Conservation (phyloP, 2,797 vertebrate genomes). For the Cuculus canorus region DNA sequence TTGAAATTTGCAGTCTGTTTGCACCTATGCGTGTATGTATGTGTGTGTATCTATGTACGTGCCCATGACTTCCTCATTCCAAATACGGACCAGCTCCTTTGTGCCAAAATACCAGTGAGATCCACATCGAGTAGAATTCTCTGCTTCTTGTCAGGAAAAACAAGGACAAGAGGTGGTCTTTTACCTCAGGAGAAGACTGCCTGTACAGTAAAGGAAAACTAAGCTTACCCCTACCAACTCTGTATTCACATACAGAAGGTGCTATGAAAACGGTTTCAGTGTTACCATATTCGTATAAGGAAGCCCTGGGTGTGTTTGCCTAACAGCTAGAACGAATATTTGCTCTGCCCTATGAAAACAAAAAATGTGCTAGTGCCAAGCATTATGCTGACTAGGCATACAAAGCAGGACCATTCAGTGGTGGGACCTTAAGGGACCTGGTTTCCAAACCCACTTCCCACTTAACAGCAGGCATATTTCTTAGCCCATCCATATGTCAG, state of each 20-base stretch:
- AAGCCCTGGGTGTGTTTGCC: not conserved
- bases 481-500: rapidly evolving
- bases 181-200: not conserved
- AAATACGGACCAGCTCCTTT: not conserved
- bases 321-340: not conserved
- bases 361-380: not conserved
- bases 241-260: not conserved
- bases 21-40: no score
- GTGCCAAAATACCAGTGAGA: not conserved
- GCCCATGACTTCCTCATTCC: not conserved
- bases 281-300: not conserved
- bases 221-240: not conserved
- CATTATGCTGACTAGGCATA: not conserved
- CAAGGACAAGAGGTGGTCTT: not conserved
- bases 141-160: not conserved
- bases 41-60: not conserved
- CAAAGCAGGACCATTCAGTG: rapidly evolving
- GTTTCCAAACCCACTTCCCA: not conserved
- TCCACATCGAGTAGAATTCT: not conserved
- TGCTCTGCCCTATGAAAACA: not conserved
- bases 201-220: not conserved
- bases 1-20: not conserved
- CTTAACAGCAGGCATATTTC: not conserved
- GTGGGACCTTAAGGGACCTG: not conserved
- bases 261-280: not conserved